Conservation (phyloP, 2,113 vertebrate genomes). For the Pluvialis apricaria region DNA sequence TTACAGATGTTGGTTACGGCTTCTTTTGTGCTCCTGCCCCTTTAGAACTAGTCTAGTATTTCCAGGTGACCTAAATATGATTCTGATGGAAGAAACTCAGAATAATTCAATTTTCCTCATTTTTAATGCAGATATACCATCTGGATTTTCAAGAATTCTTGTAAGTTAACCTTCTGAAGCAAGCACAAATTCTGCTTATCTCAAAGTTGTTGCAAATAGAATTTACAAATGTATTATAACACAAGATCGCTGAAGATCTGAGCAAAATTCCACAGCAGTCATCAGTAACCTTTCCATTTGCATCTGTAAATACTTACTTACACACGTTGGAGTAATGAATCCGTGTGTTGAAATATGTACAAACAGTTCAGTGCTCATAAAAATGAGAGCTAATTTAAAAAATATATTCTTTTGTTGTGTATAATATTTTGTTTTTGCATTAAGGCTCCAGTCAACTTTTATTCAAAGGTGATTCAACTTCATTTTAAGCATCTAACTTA, state of each 20-base stretch:
- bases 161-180: neutral
- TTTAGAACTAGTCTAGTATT: neutral
- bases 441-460: neutral
- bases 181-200: neutral
- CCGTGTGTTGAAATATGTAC: rapidly evolving
- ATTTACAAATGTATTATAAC: neutral
- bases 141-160: neutral
- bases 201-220: neutral
- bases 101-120: neutral
- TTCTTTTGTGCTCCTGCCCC: neutral
- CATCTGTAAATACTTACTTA: neutral
- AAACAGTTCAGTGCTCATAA: neutral
- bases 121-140: neutral
- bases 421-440: neutral
- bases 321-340: neutral
- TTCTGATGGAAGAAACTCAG: neutral
- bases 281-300: neutral
- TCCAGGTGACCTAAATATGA: neutral
- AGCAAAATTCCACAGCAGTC: neutral
- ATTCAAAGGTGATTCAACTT: neutral
- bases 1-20: neutral
- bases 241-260: neutral
- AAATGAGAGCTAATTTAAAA: neutral
- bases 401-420: rapidly evolving
- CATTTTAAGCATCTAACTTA: neutral